Percentiles rank a stretch among this genome's conserved stretches.
Evolutionary conservation across 2,113 vertebrate genomes (phyloP).

Genomic region (Ia io): DNA sequence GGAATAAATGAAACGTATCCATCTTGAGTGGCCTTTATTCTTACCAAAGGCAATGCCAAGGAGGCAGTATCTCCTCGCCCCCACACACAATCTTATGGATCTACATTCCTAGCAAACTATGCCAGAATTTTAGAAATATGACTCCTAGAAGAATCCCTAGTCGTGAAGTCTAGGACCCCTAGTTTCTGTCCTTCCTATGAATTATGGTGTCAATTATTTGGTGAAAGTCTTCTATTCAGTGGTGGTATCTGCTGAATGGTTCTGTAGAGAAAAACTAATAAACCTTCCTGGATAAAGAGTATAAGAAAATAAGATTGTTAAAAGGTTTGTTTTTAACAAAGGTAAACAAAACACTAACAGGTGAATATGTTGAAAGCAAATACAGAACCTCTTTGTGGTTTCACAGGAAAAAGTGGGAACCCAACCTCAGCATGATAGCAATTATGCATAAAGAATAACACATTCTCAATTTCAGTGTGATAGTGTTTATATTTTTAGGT

Average conservation of each 20-base stretch:
- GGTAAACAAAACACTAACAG: slow-evolving; percentile 23
- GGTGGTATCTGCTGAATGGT: neutral
- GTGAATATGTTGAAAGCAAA: slow-evolving; percentile 18
- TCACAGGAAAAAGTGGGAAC: slow-evolving; percentile 76
- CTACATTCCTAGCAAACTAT: neutral
- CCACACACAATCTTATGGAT: neutral
- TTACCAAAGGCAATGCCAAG: neutral
- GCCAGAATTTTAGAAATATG: neutral
- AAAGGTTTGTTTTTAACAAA: slow-evolving; percentile 59
- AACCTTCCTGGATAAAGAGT: neutral
- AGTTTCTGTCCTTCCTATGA: neutral
- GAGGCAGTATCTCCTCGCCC: neutral
- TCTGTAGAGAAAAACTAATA: slow-evolving; percentile 33
- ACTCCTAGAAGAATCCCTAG: neutral
- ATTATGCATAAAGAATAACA: slow-evolving; percentile 80
- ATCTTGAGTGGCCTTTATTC: neutral
- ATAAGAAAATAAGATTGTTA: slow-evolving; percentile 32
- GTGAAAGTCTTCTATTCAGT: neutral
- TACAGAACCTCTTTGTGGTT: slow-evolving; percentile 64
- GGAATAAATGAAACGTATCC: neutral
- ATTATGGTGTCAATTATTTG: neutral
- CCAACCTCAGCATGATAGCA: slow-evolving; percentile 76
- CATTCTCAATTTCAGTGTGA: slow-evolving; percentile 76
- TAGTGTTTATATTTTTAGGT: slow-evolving; percentile 82
- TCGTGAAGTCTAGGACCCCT: neutral